These are phyloP conservation scores for Ephialtes manifestator DNA, from an alignment of 2,888 invertebrate genomes.

Conservation along the genomic window DNA sequence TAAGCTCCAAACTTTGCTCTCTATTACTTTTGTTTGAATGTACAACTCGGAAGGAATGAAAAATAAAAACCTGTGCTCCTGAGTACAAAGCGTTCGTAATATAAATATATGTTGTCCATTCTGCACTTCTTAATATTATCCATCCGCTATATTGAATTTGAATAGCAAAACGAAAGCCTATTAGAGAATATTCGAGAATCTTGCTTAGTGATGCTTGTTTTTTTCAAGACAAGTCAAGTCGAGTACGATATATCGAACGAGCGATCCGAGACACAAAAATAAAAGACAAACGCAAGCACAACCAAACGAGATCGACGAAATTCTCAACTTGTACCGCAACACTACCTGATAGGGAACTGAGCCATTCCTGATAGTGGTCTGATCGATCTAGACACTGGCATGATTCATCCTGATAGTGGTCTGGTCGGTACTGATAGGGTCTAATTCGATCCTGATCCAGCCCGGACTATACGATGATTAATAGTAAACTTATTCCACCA, in stretches of 20 bases:
- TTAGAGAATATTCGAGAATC: background rate
- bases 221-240: background rate
- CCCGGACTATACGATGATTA: too few relatives aligned
- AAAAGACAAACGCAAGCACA: background rate
- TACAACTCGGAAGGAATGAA: background rate
- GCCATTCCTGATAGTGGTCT: too few relatives aligned
- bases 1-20: background rate
- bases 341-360: background rate
- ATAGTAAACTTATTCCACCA: too few relatives aligned
- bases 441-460: too few relatives aligned
- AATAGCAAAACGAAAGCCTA: background rate
- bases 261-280: background rate
- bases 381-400: too few relatives aligned
- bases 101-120: background rate
- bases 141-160: too few relatives aligned
- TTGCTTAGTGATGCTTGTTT: background rate
- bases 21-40: background rate
- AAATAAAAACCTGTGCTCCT: background rate
- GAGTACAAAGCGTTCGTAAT: background rate
- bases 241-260: background rate
- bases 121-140: too few relatives aligned
- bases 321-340: background rate
- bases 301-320: background rate
- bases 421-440: too few relatives aligned
- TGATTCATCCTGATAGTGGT: too few relatives aligned